Conservation (phyloP, 2,113 vertebrate genomes). For the Turnix velox region DNA sequence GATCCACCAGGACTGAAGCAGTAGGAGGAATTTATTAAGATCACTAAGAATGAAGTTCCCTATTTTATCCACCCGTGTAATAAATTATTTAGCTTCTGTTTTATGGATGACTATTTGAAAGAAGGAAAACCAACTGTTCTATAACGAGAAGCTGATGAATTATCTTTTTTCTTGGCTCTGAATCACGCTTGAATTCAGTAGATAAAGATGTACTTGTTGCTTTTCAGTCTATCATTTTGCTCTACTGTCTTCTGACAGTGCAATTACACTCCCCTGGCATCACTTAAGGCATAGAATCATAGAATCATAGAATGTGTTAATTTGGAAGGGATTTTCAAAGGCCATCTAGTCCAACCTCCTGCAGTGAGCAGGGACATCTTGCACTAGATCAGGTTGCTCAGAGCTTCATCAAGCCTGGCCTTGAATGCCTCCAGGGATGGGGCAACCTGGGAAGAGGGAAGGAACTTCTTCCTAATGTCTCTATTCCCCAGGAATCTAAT, state of each 20-base stretch:
- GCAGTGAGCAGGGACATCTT: too few relatives aligned
- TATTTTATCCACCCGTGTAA: conserved; percentile 36
- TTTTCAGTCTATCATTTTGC: conserved; percentile 46
- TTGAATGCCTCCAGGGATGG: too few relatives aligned
- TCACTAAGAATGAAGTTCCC: conserved; percentile 31
- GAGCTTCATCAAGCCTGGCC: too few relatives aligned
- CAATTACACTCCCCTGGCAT: conserved; percentile 43
- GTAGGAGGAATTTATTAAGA: conserved; percentile 54
- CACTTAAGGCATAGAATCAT: conserved; percentile 29
- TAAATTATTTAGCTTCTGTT: conserved; percentile 37
- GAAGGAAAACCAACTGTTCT: conserved; percentile 32
- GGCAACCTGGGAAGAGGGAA: too few relatives aligned
- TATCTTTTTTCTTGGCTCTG: conserved; percentile 49
- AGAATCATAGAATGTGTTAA: too few relatives aligned
- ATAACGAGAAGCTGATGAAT: conserved; percentile 43
- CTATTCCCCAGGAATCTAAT: not conserved
- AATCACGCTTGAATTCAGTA: conserved; percentile 11
- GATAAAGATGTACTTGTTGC: conserved; percentile 51
- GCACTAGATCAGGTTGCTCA: too few relatives aligned
- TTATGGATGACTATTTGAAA: conserved; percentile 45
- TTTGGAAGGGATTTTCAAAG: too few relatives aligned
- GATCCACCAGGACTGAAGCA: not conserved
- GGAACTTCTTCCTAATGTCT: too few relatives aligned
- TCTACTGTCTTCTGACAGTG: conserved; percentile 19
- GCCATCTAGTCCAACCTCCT: too few relatives aligned